A percentile compares a stretch with the other conserved stretches of the same genome.
Conservation (phyloP, 2,797 vertebrate genomes). For the Peromyscus nudipes region DNA sequence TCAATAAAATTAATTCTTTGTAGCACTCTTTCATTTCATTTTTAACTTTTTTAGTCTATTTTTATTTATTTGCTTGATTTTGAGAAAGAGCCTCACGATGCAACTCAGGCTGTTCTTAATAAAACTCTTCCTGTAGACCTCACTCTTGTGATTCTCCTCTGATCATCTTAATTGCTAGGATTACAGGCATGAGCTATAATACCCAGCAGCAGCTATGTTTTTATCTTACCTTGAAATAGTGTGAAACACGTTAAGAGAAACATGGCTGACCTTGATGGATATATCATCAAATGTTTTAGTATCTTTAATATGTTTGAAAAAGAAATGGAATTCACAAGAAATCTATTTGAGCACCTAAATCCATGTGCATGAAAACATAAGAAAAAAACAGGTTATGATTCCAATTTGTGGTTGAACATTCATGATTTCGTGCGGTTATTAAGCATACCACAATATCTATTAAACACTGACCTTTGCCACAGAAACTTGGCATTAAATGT, state of each 20-base stretch:
- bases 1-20: constrained; percentile 10
- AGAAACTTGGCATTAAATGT: constrained; percentile 54
- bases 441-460: constrained; percentile 59
- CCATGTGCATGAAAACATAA: constrained; percentile 35
- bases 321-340: constrained; percentile 27
- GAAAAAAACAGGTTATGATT: neutral
- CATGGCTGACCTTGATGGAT: neutral
- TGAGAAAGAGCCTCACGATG: neutral
- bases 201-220: neutral
- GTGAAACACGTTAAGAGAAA: constrained; percentile 10
- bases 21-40: neutral
- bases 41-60: neutral
- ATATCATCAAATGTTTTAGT: constrained; percentile 14
- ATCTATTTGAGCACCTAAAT: constrained; percentile 28
- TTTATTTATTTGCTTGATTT: neutral
- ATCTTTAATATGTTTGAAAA: neutral
- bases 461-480: constrained; percentile 71
- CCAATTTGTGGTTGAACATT: constrained; percentile 56
- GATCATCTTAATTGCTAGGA: neutral
- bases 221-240: constrained; percentile 36
- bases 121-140: neutral
- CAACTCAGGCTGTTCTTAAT: neutral
- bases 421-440: constrained; percentile 67
- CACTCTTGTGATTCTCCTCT: neutral
- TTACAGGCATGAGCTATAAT: neutral